Evolutionary conservation across 2,888 invertebrate species (phyloP), one percentile per base, ranked within the genome.

Genomic region (Papilio elwesi): DNA sequence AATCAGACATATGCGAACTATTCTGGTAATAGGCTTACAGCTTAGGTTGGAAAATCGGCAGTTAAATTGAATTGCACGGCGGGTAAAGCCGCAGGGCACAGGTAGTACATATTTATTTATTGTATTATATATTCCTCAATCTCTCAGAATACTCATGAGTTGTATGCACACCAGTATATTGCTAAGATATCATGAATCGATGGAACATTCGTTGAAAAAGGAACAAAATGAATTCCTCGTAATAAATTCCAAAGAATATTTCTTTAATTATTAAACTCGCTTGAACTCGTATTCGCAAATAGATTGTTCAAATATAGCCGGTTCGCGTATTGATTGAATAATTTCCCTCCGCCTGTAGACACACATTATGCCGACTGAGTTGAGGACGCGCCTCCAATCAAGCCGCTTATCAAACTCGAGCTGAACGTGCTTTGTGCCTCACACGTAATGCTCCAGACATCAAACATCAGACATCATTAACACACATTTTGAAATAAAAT

Each of bases 281-380:
- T 48, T 8, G 16, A 6, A 16, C 43, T 48, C 16, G 26, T 11
- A 48, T 64, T 48, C 63, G 8, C 63, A 66, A 51, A 66, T 66
- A 38, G 38, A 66, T 43, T 66, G 52, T 66, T 38, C 66, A 52
- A 66, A 38, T 52, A 66, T 52, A 66, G 38, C 15, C 51, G 36
- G 57, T 65, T 51, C 26, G n/a, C 36, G 51, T 66, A 66, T 52
- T 66, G 66, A 66, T 66, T 66, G 66, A 66, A 36, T 66, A 6
- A 36, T 66, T 66, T 38, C 52, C 26, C 38, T 38, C 52, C 52
- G 52, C 52, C 43, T 43, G 43, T 43, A 51, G n/a, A 10, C 52
- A 66, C 66, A 38, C n/a, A 66, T 66, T 66, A 66, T 52, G 36
- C 51, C 51, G 52, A 65, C 52, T 52, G 51, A 66, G 16, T 66